Evolutionary conservation across 2,888 invertebrate species (phyloP).

Genomic region (Lasioglossum figueresi): DNA sequence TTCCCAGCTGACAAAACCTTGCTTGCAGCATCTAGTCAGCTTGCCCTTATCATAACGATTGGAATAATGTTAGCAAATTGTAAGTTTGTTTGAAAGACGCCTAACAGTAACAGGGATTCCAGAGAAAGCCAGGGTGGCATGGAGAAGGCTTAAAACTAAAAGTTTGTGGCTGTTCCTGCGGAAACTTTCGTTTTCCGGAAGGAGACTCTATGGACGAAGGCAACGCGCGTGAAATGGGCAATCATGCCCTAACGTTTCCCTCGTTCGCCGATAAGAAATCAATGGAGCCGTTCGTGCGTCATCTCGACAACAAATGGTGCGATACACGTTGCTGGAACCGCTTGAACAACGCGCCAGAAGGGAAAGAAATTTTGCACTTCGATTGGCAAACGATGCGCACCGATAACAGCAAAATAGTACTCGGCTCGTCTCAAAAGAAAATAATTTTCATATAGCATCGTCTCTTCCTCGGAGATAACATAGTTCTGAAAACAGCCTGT

Average conservation of each 20-base stretch:
- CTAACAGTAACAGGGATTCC: background rate
- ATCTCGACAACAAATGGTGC: background rate
- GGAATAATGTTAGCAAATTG: background rate
- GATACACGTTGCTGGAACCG: background rate
- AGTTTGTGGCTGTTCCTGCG: background rate
- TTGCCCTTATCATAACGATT: background rate
- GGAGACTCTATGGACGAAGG: background rate
- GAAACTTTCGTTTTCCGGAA: constrained; percentile 2
- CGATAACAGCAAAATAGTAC: background rate
- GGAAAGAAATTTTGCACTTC: background rate
- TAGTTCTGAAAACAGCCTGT: too few relatives aligned
- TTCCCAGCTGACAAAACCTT: background rate
- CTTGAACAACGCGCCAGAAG: background rate
- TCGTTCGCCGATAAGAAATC: constrained; percentile 11
- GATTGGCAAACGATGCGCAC: background rate
- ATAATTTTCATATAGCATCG: background rate
- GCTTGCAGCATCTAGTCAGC: background rate
- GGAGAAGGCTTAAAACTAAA: background rate
- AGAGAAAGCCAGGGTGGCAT: background rate
- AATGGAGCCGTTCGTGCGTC: background rate
- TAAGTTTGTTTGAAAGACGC: background rate
- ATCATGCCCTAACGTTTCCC: background rate
- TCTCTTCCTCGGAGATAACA: too few relatives aligned
- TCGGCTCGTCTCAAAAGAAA: background rate
- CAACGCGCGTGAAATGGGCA: constrained; percentile 8